Evolutionary conservation across 2,113 vertebrate genomes (phyloP).

Genomic region (Ivindomyrus marchei): DNA sequence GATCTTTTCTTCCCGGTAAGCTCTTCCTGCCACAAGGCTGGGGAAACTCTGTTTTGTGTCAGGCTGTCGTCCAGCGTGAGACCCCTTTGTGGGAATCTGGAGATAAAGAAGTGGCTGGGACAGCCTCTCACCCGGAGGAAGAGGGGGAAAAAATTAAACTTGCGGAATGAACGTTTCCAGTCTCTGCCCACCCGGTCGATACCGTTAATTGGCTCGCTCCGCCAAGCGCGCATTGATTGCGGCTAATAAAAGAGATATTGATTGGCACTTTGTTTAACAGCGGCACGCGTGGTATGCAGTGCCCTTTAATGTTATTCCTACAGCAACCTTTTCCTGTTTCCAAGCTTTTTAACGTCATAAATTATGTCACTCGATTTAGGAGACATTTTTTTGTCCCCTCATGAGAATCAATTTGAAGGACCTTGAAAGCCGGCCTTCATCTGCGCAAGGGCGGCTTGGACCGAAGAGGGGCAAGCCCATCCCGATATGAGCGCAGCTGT

Average conservation of each 20-base stretch:
- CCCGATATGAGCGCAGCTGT: not conserved
- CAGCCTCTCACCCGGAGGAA: constrained; percentile 30
- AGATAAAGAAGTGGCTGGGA: constrained; percentile 59
- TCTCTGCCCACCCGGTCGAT: constrained; percentile 61
- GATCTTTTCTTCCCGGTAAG: constrained; percentile 50
- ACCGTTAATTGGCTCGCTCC: constrained; percentile 75
- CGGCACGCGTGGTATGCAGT: constrained; percentile 53
- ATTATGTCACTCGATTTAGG: constrained; percentile 57
- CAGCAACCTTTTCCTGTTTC: constrained; percentile 73
- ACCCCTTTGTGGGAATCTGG: constrained; percentile 79
- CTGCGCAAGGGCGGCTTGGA: not conserved
- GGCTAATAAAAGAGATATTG: constrained; percentile 79
- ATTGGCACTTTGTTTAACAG: constrained; percentile 73
- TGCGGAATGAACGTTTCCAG: constrained; percentile 67
- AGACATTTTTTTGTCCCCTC: constrained; percentile 36
- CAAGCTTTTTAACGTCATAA: constrained; percentile 63
- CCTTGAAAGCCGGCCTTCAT: not conserved
- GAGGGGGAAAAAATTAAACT: constrained; percentile 42
- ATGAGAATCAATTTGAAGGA: constrained; percentile 12
- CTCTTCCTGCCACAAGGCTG: constrained; percentile 72
- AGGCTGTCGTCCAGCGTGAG: constrained; percentile 62
- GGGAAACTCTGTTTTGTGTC: constrained; percentile 81
- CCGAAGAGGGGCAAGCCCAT: not conserved
- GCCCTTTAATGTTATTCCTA: constrained; percentile 69
- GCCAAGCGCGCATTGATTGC: constrained; percentile 78